Evolutionary conservation across 2,797 vertebrate genomes (phyloP).

Genomic region (Microtus obscurus): DNA sequence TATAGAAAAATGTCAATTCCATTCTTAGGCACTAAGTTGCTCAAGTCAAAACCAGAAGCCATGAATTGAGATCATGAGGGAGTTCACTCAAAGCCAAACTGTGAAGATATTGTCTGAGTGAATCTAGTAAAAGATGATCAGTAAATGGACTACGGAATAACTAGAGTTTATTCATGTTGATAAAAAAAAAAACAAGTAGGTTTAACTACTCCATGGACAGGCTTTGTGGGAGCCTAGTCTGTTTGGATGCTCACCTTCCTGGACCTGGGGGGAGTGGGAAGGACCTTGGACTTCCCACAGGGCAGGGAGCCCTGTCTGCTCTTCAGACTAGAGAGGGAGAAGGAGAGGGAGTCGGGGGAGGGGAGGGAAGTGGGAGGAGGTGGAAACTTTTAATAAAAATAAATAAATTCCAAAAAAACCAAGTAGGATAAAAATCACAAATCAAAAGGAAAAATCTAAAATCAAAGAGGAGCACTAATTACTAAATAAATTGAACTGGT

Average conservation of each 20-base stretch:
- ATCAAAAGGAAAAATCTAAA: conserved; percentile 29
- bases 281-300: too few species aligned
- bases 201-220: too few species aligned
- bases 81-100: neutral
- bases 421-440: neutral
- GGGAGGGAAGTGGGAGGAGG: too few species aligned
- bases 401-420: too few species aligned
- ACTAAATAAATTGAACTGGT: neutral
- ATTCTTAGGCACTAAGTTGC: neutral
- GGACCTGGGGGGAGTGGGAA: too few species aligned
- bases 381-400: too few species aligned
- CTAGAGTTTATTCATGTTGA: neutral
- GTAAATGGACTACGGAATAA: neutral
- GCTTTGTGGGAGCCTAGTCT: too few species aligned
- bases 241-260: too few species aligned
- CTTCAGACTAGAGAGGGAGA: too few species aligned
- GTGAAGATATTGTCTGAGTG: neutral
- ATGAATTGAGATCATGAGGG: neutral
- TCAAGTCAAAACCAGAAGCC: neutral
- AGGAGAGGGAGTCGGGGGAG: too few species aligned
- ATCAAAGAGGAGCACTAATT: neutral
- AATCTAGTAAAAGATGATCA: neutral
- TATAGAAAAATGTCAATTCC: neutral
- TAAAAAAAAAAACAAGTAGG: neutral
- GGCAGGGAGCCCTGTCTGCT: too few species aligned